These are phyloP conservation scores for Heliconius hortense DNA, from an alignment of 2,888 invertebrate genomes.

Conservation along the genomic window DNA sequence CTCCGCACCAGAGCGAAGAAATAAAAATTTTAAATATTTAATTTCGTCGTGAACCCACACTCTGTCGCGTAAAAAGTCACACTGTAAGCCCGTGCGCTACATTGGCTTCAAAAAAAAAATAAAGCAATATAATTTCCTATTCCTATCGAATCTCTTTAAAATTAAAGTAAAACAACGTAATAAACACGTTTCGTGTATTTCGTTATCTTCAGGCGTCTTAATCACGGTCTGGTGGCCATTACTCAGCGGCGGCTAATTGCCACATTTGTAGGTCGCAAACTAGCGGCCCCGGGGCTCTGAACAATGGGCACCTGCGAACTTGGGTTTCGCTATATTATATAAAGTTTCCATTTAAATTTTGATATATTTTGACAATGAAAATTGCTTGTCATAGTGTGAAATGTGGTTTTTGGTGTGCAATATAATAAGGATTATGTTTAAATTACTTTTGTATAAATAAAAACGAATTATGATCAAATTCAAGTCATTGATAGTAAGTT, in stretches of 20 bases:
- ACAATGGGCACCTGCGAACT: conserved; percentile 34
- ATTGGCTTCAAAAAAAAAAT: background rate
- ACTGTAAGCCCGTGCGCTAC: no score
- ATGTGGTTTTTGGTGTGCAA: background rate
- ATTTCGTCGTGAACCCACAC: no score
- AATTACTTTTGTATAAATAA: background rate
- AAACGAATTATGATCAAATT: background rate
- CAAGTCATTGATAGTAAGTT: background rate
- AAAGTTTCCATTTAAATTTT: conserved; percentile 21
- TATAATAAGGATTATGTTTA: background rate
- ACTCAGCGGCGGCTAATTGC: conserved; percentile 69
- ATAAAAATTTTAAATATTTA: no score
- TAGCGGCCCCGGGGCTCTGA: conserved; percentile 37
- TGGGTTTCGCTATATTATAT: conserved; percentile 20
- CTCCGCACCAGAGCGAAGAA: no score
- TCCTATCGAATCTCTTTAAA: background rate
- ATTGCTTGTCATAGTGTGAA: background rate
- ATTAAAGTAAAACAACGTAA: conserved; percentile 44
- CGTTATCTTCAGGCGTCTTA: conserved; percentile 69
- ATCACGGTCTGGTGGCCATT: conserved; percentile 66
- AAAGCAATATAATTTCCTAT: background rate
- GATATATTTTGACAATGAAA: conserved; percentile 21
- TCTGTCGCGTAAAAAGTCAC: no score
- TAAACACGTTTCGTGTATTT: conserved; percentile 46
- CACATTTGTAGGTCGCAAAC: conserved; percentile 68